Evolutionary conservation across 2,888 invertebrate species (phyloP), one percentile per base, ranked within the genome.

Genomic region (Thymelicus acteon): DNA sequence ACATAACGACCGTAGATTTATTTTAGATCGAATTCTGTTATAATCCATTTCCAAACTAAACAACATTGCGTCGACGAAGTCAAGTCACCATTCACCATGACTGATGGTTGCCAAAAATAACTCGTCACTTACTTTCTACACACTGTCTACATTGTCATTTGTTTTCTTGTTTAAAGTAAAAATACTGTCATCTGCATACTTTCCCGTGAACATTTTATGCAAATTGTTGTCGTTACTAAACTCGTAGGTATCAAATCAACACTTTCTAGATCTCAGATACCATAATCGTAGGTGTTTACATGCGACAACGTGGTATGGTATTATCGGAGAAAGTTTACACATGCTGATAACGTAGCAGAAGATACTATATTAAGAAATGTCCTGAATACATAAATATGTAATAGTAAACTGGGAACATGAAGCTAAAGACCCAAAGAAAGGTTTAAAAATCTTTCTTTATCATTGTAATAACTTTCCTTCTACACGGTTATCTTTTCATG

Each of bases 51-150:
- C 19, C 8, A 37, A 13, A 13, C 44, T 19, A 37, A 58, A 64
- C 19, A 19, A 40, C 67, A 67, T 52, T 49, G 37, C 19, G 60
- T 12, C 19, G 39, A 40, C 60, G 60, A 52, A 37, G 60, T 60
- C 60, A 60, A 52, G 60, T 40, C 49, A 60, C 67, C 49, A 40
- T 60, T 40, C 49, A 60, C 67, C 49, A 40, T 60, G 52, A 67
- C 49, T 60, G 67, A 67, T 67, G 67, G 40, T 52, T n/a, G 60
- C 67, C 60, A 40, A 67, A 67, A 60, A 52, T 67, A 67, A 24
- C 60, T 52, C 60, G 39, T 24, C 24, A 60, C 48, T 39, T 19
- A 60, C 67, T 67, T 67, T 67, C 57, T 67, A 40, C 52, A 24
- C 31, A 8, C 44, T 39, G n/a, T 40, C 44, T 31, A 61, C 61